phyloP scores from a whole-genome alignment of 2,888 invertebrate genomes.

The Melanargia galathea region DNA sequence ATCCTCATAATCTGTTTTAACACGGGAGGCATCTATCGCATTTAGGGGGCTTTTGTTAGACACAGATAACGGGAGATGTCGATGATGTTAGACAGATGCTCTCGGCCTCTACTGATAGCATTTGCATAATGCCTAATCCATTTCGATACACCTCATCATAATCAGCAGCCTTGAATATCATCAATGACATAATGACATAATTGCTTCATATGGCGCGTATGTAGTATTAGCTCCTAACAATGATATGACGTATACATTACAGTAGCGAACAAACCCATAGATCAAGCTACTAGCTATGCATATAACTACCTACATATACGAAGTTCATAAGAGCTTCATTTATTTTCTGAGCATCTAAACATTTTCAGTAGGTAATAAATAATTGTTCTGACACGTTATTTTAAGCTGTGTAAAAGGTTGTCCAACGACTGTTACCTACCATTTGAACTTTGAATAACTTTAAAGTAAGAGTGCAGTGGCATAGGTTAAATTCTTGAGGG shows the following conservation, averaged over 20 bases:
- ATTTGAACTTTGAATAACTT: too few species aligned
- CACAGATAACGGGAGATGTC: constrained; percentile 17
- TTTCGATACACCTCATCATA: constrained; percentile 67
- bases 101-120: constrained; percentile 64
- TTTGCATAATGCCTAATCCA: constrained; percentile 75
- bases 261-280: neutral
- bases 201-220: neutral
- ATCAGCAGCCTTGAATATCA: constrained; percentile 62
- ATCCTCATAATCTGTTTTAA: constrained; percentile 30
- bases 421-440: too few species aligned
- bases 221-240: neutral
- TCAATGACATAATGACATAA: constrained; percentile 23
- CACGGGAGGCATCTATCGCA: constrained; percentile 5
- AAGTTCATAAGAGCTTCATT: too few species aligned
- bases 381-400: too few species aligned
- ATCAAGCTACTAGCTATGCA: neutral
- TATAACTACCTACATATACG: too few species aligned
- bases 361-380: too few species aligned
- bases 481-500: too few species aligned
- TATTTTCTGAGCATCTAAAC: too few species aligned
- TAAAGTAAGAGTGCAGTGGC: too few species aligned
- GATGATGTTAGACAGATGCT: constrained; percentile 56
- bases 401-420: too few species aligned
- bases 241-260: neutral
- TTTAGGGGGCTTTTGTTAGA: constrained; percentile 17